Base-by-base conservation (phyloP, 2,113 vertebrate species). In the Gopherus evgoodei region DNA sequence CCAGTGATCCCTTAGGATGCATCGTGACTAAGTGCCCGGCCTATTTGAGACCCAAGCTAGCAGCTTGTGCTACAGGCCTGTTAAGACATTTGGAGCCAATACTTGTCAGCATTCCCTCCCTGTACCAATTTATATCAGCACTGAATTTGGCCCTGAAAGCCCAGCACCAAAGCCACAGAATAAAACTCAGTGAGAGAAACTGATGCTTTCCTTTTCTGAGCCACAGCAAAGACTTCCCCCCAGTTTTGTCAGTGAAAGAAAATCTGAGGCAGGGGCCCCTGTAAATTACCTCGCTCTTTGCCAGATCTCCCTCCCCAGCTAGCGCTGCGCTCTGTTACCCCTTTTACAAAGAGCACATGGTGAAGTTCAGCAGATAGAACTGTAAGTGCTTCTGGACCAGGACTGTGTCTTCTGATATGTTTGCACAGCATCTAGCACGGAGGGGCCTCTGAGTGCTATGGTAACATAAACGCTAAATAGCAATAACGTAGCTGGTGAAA, bases 21-120 rank as follows among this genome's bases (percentile, higher is more conserved):
- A 35, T 75, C 31, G 57, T 91, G 90, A 65, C 76, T 8, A 91
- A 47, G 59, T 21, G 24, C 25, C 44, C 27, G 35, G 54, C 12
- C 53, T 47, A 9, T 91, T 47, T 95, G 95, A 83, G 87, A 80
- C 44, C 50, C 31, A 57, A 56, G 35, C 17, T 62, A 93, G 90
- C 89, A 88, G 83, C 84, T 56, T 12, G 57, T 49, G 81, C 81
- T 83, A 38, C 54, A 5, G 14, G 31, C n/a, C 90, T 52, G 52
- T 81, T 38, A 53, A n/a, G 1, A 16, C 47, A 0, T 0, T 6
- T 59, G 69, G 29, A 56, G 72, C 69, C 59, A 86, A 3, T 19
- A 19, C 29, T 84, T 11, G 54, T 50, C 84, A 84, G 29, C 31
- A 16, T 6, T 19, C 47, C 47, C 57, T 54, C 35, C 79, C 79